Evolutionary conservation across 2,888 invertebrate genomes (phyloP), one percentile per base, ranked within the genome.

Genomic region (Xylocampa areola): DNA sequence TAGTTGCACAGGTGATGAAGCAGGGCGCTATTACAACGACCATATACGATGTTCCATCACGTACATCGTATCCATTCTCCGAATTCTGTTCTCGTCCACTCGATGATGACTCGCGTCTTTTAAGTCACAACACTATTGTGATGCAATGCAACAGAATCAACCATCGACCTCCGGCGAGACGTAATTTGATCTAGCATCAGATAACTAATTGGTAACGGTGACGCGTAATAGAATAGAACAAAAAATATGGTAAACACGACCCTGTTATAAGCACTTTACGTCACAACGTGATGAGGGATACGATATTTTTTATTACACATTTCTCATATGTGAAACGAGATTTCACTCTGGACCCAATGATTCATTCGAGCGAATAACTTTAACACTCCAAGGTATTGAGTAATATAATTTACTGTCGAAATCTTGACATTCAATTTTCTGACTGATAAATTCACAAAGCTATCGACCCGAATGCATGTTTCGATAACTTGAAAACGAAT

Each of bases 131-230:
- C 59, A 69, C 80, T 64, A 82, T 85, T 84, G 84, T 88, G 82
- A 84, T 85, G 85, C 83, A 89, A 85, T 77, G 69, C 73, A 80
- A 86, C 77, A 72, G 76, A 69, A 77, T 67, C 73, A 40, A 62
- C 47, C 50, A 39, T 60, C 65, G 67, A 67, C 58, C 73, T 67
- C 58, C 69, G 40, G 61, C 68, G 71, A 76, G 76, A 79, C 77
- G 79, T 77, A 82, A 89, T 89, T 88, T 85, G 88, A 91, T 89
- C 84, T 81, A 79, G 82, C 78, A 81, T 79, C 72, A 66, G 85
- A 88, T 89, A 89, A 82, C 84, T 89, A 91, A 91, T 89, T 86
- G 86, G 83, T 86, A 84, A 87, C 84, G 86, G 85, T 79, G 66
- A 82, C 70, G 76, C 77, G 80, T 86, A 82, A 85, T 81, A 74